Evolutionary conservation across 2,797 vertebrate genomes (phyloP).

Genomic region (Cynopterus sphinx): DNA sequence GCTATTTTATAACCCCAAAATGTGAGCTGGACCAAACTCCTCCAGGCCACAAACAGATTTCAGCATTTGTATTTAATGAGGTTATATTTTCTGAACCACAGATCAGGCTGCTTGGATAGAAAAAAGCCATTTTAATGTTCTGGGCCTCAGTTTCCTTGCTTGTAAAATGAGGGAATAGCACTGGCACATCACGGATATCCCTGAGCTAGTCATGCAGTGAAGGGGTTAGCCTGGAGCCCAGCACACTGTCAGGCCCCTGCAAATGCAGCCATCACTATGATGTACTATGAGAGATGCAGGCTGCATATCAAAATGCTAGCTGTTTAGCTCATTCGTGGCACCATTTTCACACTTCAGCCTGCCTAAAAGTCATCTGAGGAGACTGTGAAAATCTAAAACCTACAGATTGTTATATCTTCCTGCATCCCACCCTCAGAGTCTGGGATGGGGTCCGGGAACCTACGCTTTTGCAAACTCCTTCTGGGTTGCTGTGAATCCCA

Average conservation of each 20-base stretch:
- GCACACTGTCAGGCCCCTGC: not conserved
- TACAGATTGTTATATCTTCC: not conserved
- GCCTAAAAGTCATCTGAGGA: not conserved
- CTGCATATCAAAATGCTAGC: not conserved
- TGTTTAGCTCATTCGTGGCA: not conserved
- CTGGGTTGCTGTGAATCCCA: not conserved
- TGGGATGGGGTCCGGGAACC: not conserved
- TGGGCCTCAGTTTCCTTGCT: not conserved
- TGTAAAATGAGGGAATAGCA: not conserved
- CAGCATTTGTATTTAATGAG: not conserved
- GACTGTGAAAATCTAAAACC: not conserved
- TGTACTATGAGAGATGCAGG: accelerated
- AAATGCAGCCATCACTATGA: not conserved
- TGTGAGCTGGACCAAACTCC: not conserved
- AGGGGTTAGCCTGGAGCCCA: not conserved
- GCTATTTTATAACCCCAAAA: not conserved
- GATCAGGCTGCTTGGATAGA: not conserved
- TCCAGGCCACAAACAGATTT: not conserved
- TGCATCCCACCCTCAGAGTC: not conserved
- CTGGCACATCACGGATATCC: not conserved
- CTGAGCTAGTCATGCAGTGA: not conserved
- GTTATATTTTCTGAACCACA: not conserved
- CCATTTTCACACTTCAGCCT: not conserved
- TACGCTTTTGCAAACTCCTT: not conserved
- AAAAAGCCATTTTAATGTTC: not conserved